Conservation (phyloP, 2,113 vertebrate species). For the Platanista minor region DNA sequence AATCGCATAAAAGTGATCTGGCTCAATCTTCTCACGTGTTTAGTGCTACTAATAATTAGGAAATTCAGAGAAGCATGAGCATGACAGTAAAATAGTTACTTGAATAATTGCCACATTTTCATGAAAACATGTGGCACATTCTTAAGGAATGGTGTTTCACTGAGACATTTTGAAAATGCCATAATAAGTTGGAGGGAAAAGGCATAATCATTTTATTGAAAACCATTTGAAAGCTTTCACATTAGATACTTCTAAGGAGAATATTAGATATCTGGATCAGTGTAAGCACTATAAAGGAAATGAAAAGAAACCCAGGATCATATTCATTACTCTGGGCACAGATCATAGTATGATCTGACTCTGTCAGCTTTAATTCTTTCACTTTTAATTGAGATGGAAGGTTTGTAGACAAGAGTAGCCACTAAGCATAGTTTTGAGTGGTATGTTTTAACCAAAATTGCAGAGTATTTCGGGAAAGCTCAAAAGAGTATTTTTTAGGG, state of each 20-base stretch:
- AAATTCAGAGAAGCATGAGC: background rate
- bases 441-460: constrained; percentile 45
- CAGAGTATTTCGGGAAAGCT: constrained; percentile 9
- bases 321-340: background rate
- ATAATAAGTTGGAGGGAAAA: background rate
- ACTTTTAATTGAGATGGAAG: constrained; percentile 35
- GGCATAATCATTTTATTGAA: constrained; percentile 53
- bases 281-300: constrained; percentile 1
- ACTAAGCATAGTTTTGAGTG: background rate
- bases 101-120: constrained; percentile 49
- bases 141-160: background rate
- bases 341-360: background rate
- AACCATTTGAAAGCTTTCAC: constrained; percentile 36
- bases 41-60: background rate
- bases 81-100: constrained; percentile 15
- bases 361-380: background rate
- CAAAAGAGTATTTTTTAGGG: constrained; percentile 16
- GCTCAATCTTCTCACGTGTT: background rate
- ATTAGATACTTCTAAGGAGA: constrained; percentile 23
- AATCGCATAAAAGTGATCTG: background rate
- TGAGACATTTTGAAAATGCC: constrained; percentile 50
- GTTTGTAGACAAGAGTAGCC: background rate
- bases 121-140: constrained; percentile 52
- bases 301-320: background rate
- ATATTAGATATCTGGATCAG: constrained; percentile 9